phyloP scores from a whole-genome alignment of 2,888 invertebrate species.

The Ferdinandea cuprea region DNA sequence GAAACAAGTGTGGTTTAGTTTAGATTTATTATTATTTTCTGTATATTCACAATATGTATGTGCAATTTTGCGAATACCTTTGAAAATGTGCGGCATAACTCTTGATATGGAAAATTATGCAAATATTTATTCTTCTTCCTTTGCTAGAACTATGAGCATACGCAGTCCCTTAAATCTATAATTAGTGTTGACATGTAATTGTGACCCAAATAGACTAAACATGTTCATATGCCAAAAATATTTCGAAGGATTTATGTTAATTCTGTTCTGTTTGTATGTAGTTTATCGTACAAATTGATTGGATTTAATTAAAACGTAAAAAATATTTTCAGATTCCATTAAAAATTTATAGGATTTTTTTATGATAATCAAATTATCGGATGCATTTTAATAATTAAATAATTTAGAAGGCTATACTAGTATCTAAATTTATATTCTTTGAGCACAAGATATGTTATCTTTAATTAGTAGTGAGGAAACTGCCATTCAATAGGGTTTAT shows the following conservation, averaged over 20 bases:
- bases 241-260: conserved; percentile 49
- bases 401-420: too few species aligned
- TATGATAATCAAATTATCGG: too few species aligned
- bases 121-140: not conserved
- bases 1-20: conserved; percentile 30
- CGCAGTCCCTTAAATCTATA: conserved; percentile 59
- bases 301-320: too few species aligned
- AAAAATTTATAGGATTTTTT: too few species aligned
- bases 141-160: not conserved
- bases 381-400: too few species aligned
- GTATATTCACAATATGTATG: not conserved
- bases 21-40: conserved; percentile 19
- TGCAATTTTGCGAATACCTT: conserved; percentile 15
- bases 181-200: conserved; percentile 63
- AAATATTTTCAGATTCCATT: too few species aligned
- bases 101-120: conserved; percentile 12
- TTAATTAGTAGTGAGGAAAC: too few species aligned
- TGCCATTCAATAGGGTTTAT: too few species aligned
- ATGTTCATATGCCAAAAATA: conserved; percentile 54
- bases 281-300: too few species aligned
- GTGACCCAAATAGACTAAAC: conserved; percentile 58
- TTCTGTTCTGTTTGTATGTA: not conserved
- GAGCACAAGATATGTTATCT: too few species aligned
- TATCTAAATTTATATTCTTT: too few species aligned
- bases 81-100: not conserved